Evolutionary conservation across 1,140 invertebrate species (phyloP), one percentile per base, ranked within the genome.

Genomic region (Potamilus streckersoni): DNA sequence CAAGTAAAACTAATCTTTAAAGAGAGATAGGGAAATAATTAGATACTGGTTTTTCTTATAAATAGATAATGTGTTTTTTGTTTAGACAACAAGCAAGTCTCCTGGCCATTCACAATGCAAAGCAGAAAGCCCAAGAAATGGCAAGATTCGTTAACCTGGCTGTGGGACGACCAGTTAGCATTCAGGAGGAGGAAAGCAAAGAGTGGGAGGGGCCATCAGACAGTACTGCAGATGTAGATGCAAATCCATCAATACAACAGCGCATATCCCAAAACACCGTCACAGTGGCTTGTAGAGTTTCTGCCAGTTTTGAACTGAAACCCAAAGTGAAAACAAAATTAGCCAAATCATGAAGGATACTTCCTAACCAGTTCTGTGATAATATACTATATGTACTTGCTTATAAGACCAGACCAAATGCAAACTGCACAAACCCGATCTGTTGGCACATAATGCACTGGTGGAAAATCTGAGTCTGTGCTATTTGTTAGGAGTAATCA

Each of bases 91-190:
- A 88, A 76, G 82, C 85, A 19, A 85, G 85, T 74, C 56, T 88
- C 64, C 73, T 85, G 57, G 85, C 87, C 16, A 82, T 88, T 16
- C 84, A 86, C 66, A 89, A 89, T 83, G 87, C 87, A 4, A 87
- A 87, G 74, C 81, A 85, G 58, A 89, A 87, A 78, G 87, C 87
- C 38, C 79, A 85, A 55, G 87, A 89, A 74, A 87, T 89, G 82
- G 86, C 87, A 19, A 74, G 75, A n/a, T 80, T 85, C 75, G 81
- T 89, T 14, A 81, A 86, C 55, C 81, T 85, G 56, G 61, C 82
- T 31, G 82, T 88, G 14, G 86, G 86, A 15, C 79, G 79, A 31
- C 79, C 85, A 65, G 66, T 87, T n/a, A 76, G 74, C 70, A 82
- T 87, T 49, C 79, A 77, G 49, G 85, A 87, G 71, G 81, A 85